Conservation (phyloP, 2,113 vertebrate genomes). For the Oncorhynchus nerka region DNA sequence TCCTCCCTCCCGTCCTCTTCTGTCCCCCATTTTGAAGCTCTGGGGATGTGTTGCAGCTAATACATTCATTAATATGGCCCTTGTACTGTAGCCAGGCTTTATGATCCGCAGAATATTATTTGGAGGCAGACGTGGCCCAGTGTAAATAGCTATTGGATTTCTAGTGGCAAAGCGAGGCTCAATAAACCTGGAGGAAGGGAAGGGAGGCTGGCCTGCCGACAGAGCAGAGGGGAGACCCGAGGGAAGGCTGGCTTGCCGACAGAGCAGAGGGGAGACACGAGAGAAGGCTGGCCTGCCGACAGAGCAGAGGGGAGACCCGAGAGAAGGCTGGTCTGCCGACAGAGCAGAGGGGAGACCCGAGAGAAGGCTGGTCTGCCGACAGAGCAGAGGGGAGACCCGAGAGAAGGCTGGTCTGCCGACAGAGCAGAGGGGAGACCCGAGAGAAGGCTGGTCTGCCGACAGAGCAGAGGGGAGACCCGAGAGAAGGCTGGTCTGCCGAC, state of each 20-base stretch:
- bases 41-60: slow-evolving; percentile 28
- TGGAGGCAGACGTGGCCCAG: not conserved
- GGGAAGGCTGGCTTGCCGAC: slow-evolving; percentile 25
- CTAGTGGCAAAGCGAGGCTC: slow-evolving; percentile 40
- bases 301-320: slow-evolving; percentile 31
- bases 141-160: slow-evolving; percentile 60
- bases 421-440: too few relatives aligned
- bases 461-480: too few relatives aligned
- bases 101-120: slow-evolving; percentile 21
- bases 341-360: slow-evolving; percentile 14
- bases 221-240: slow-evolving; percentile 33
- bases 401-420: too few relatives aligned
- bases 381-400: too few relatives aligned
- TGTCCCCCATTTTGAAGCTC: slow-evolving; percentile 6
- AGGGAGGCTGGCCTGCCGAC: not conserved
- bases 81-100: slow-evolving; percentile 26
- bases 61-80: slow-evolving; percentile 49
- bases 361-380: too few relatives aligned
- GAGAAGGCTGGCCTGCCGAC: not conserved
- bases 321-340: not conserved
- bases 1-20: not conserved
- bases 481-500: too few relatives aligned
- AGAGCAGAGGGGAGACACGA: slow-evolving; percentile 32
- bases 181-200: slow-evolving; percentile 44
- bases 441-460: too few relatives aligned